A percentile compares a stretch with the other conserved stretches of the same genome.
phyloP scores from a whole-genome alignment of 2,888 invertebrate species.

The Scrobipalpa costella region DNA sequence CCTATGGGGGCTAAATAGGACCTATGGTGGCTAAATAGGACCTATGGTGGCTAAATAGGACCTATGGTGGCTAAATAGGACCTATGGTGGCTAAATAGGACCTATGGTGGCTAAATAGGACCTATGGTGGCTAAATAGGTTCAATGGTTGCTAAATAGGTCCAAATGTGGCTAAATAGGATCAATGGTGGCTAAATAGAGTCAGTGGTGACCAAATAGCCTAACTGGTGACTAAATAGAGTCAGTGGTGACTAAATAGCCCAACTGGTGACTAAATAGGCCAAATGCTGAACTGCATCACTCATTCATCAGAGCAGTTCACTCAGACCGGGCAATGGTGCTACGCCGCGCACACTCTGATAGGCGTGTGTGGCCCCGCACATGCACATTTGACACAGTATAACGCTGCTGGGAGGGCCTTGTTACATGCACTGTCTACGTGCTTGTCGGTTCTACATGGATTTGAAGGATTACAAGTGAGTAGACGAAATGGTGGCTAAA shows the following conservation, averaged over 20 bases:
- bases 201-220: background rate
- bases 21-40: background rate
- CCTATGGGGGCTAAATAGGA: too few species aligned
- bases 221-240: background rate
- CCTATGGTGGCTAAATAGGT: background rate
- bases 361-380: too few species aligned
- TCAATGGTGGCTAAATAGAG: background rate
- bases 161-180: background rate
- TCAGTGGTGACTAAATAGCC: background rate
- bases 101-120: background rate
- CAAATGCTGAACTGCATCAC: background rate
- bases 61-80: background rate
- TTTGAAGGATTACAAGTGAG: constrained; percentile 38
- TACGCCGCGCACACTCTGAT: too few species aligned
- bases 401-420: constrained; percentile 49
- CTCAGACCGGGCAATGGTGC: constrained; percentile 32
- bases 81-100: background rate
- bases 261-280: background rate
- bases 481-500: too few species aligned
- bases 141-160: too few species aligned
- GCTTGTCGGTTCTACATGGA: constrained; percentile 53
- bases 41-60: background rate
- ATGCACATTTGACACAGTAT: too few species aligned
- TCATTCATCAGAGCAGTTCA: too few species aligned
- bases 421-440: constrained; percentile 54